A percentile compares a stretch with the other conserved stretches of the same genome.
These are phyloP conservation scores for Cryptoblepharus egeriae DNA, from an alignment of 2,797 vertebrate species.

Conservation along the genomic window DNA sequence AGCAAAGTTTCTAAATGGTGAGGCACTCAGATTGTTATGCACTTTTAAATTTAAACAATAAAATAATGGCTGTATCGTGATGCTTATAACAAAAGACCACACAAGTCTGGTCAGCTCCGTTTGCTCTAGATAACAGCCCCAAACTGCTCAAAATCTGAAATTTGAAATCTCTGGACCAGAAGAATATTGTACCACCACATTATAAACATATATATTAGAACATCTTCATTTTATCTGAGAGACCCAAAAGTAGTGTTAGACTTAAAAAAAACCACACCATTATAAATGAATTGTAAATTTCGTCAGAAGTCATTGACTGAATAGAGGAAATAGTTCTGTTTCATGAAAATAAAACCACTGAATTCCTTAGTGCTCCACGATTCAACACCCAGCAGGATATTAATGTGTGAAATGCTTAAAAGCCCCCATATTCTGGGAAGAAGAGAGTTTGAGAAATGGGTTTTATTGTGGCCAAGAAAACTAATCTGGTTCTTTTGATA, in stretches of 20 bases:
- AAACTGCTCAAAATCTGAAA: not conserved
- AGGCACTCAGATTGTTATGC: too few relatives aligned
- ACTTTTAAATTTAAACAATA: not conserved
- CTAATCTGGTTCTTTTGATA: conserved; percentile 13
- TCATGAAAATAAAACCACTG: conserved; percentile 1
- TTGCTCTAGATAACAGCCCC: not conserved
- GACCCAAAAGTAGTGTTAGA: not conserved
- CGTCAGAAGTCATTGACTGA: not conserved
- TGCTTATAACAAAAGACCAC: not conserved
- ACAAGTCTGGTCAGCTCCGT: not conserved
- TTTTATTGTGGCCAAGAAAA: conserved; percentile 40
- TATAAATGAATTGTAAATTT: not conserved
- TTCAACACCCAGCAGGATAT: not conserved
- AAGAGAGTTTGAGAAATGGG: conserved; percentile 38
- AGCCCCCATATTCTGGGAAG: not conserved
- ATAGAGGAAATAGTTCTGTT: not conserved
- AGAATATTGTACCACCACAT: not conserved
- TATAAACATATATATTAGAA: not conserved
- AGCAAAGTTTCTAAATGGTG: too few relatives aligned
- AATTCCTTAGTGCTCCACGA: not conserved
- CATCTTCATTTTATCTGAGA: not conserved
- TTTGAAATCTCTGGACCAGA: not conserved
- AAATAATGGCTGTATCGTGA: not conserved
- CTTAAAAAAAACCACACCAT: not conserved
- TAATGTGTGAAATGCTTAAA: conserved; percentile 6